Evolutionary conservation across 2,888 invertebrate genomes (phyloP).

Genomic region (Mayetiola destructor): DNA sequence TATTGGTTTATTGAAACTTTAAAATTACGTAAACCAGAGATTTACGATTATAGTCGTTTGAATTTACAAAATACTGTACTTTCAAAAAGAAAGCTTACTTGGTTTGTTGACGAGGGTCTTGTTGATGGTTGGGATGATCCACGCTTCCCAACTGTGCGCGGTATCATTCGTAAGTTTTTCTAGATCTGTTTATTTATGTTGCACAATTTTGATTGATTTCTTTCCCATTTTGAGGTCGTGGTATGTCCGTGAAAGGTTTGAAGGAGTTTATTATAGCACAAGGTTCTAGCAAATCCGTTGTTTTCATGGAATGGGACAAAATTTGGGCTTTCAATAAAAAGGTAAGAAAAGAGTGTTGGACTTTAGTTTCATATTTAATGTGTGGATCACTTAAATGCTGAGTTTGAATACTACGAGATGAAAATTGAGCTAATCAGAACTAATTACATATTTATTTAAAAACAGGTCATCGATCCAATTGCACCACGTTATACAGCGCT

Average conservation of each 20-base stretch:
- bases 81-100: conserved; percentile 92
- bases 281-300: conserved; percentile 92
- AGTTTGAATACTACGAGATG: too few species aligned
- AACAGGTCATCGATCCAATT: conserved; percentile 90
- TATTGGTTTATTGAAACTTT: conserved; percentile 91
- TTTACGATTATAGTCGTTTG: conserved; percentile 92
- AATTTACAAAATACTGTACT: conserved; percentile 98
- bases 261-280: conserved; percentile 95
- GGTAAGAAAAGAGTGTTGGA: too few species aligned
- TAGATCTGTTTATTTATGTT: too few species aligned
- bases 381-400: too few species aligned
- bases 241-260: conserved; percentile 94
- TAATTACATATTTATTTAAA: too few species aligned
- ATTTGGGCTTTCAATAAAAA: conserved; percentile 99
- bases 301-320: conserved; percentile 99
- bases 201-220: too few species aligned
- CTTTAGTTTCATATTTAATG: too few species aligned
- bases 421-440: too few species aligned
- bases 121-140: conserved; percentile 99
- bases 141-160: conserved; percentile 94
- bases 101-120: conserved; percentile 87
- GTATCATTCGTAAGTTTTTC: conserved; percentile 87
- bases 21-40: conserved; percentile 73
- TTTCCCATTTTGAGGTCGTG: too few species aligned
- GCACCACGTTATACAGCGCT: conserved; percentile 87